phyloP scores from a whole-genome alignment of 2,797 vertebrate genomes.

The Eupleurogrammus muticus region DNA sequence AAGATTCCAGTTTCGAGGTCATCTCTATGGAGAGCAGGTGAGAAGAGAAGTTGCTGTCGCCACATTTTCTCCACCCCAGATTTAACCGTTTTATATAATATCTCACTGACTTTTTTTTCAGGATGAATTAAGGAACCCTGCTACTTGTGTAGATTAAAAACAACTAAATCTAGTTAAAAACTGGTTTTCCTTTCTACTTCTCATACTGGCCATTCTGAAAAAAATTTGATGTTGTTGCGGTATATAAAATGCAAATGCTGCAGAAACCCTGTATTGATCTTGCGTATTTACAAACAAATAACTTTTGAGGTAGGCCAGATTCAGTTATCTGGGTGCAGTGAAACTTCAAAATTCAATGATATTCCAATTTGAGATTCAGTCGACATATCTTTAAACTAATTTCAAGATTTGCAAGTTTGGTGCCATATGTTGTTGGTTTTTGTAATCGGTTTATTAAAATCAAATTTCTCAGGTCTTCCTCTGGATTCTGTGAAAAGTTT shows the following conservation, averaged over 20 bases:
- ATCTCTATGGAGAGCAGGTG: conserved; percentile 84
- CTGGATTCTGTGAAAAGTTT: conserved; percentile 84
- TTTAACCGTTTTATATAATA: not conserved
- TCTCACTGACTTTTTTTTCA: not conserved
- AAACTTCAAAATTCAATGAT: not conserved
- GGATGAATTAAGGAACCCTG: not conserved
- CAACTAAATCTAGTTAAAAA: no score
- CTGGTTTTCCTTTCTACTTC: no score
- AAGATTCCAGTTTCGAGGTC: conserved; percentile 79
- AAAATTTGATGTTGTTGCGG: no score
- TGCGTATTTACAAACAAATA: conserved; percentile 3
- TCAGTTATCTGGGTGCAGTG: no score
- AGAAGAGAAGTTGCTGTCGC: not conserved
- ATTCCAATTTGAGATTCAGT: not conserved
- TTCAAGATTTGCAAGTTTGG: not conserved
- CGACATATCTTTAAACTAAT: not conserved
- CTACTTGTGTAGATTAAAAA: no score
- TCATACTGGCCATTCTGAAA: no score
- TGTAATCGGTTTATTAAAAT: not conserved
- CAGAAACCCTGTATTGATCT: not conserved
- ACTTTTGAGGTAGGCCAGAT: not conserved
- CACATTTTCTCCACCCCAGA: not conserved
- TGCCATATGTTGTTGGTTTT: not conserved
- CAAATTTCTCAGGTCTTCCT: conserved; percentile 76
- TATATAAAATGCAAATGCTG: no score